These are phyloP conservation scores for Brachionus manjavacas DNA, from an alignment of 1,140 invertebrate species.

Conservation along the genomic window DNA sequence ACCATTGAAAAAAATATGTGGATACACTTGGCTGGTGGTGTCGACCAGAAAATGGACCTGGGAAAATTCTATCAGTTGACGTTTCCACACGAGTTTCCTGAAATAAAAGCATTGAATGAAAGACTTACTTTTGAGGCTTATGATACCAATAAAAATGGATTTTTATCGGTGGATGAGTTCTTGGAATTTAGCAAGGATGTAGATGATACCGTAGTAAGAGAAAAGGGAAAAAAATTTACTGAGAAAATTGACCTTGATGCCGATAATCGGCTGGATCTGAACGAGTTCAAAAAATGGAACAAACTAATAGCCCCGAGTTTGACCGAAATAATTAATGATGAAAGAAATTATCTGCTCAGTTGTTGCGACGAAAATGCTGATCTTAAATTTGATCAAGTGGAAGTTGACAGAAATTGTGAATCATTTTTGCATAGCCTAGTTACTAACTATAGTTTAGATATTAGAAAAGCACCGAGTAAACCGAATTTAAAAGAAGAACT, in stretches of 20 bases:
- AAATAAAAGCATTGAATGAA: not conserved
- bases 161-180: constrained; percentile 7
- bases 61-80: constrained; percentile 1
- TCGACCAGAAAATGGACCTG: not conserved
- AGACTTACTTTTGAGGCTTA: not conserved
- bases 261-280: not conserved
- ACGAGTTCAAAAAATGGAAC: constrained; percentile 9
- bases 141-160: not conserved
- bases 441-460: constrained; percentile 15
- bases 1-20: constrained; percentile 14
- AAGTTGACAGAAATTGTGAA: constrained; percentile 11
- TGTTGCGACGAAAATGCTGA: not conserved
- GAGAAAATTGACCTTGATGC: not conserved
- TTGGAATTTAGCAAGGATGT: constrained; percentile 26
- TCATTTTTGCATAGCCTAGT: constrained; percentile 26
- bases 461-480: not conserved
- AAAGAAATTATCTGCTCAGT: constrained; percentile 14
- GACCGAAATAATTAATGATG: not conserved
- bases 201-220: not conserved
- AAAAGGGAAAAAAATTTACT: not conserved
- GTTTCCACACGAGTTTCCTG: constrained; percentile 6
- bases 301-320: not conserved
- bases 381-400: not conserved
- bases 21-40: not conserved
- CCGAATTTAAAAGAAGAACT: not conserved